Conservation (phyloP, 2,113 vertebrate species). For the Rhynchopsitta pachyrhyncha region DNA sequence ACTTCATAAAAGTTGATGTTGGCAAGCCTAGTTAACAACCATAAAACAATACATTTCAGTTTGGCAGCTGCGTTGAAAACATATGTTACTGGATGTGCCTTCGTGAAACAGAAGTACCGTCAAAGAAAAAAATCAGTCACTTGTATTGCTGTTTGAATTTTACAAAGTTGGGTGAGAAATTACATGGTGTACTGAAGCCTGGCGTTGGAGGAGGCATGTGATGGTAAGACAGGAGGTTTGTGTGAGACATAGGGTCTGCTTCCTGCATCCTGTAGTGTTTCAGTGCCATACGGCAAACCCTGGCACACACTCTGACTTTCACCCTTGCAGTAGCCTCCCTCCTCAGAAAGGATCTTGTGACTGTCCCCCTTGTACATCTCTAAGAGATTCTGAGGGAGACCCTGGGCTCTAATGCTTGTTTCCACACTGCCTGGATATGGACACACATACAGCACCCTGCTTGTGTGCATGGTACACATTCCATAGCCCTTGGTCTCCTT, state of each 20-base stretch:
- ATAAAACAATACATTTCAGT: constrained; percentile 58
- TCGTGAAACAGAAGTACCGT: background rate
- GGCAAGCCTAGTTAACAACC: constrained; percentile 75
- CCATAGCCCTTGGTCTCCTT: accelerated
- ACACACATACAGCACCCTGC: background rate
- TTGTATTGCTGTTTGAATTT: background rate
- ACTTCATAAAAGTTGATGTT: constrained; percentile 88
- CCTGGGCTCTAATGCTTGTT: background rate
- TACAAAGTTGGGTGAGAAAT: background rate
- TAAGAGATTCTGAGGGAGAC: background rate
- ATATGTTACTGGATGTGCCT: background rate
- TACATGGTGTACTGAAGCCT: background rate
- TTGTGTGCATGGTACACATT: background rate
- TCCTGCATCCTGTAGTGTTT: background rate
- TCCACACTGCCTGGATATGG: background rate
- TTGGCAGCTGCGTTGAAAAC: constrained; percentile 33
- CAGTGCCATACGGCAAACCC: background rate
- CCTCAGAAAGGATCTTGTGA: background rate
- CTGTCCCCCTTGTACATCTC: background rate
- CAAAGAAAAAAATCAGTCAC: background rate
- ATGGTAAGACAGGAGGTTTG: background rate
- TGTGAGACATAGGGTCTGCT: accelerated
- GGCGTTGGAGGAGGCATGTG: accelerated
- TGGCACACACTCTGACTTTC: accelerated
- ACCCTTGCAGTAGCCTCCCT: background rate